Base-by-base conservation (phyloP, 2,888 invertebrate genomes). In the Drosophila anomalata region DNA sequence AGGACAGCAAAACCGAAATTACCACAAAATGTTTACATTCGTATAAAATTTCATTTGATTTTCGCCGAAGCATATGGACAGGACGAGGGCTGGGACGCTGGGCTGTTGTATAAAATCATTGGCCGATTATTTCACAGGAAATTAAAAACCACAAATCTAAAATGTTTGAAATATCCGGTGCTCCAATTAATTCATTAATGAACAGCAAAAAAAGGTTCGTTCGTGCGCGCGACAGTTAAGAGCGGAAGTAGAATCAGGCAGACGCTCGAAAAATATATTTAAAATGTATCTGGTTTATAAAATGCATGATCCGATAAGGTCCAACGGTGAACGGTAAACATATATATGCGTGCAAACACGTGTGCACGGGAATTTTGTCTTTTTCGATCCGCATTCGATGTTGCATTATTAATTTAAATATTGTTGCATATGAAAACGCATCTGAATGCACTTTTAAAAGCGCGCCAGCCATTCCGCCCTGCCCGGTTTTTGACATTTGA, bases 121-220 rank as follows among this genome's bases (percentile, higher is more conserved):
- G 65, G 67, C 70, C 60, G 80, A 79, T 87, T 79, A 82, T 86
- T 65, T 70, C 76, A 69, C 85, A 85, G 89, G 86, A 87, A 86
- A 87, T 89, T 89, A 79, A 87, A 85, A 83, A 77, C 87, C 87
- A 83, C 87, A 87, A 87, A 87, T 87, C 80, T 88, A 87, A 87
- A 87, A 87, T 87, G 80, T 80, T 86, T 83, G 83, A 85, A 87
- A 89, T 85, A 87, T 87, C 87, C 87, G 89, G 81, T 81, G 73
- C 66, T 78, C 83, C 83, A 89, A 87, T 87, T 87, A 87, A 87
- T 88, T 81, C 82, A 87, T 86, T 86, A 86, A 87, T 79, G 66
- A 75, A 60, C 29, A 52, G 55, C 55, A 53, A 60, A 51, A 55
- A 67, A 60, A 51, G 41, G 17, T 14, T 12, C 41, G 24, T 53